phyloP scores from a whole-genome alignment of 2,888 invertebrate genomes.

The Calameuta pallipes region DNA sequence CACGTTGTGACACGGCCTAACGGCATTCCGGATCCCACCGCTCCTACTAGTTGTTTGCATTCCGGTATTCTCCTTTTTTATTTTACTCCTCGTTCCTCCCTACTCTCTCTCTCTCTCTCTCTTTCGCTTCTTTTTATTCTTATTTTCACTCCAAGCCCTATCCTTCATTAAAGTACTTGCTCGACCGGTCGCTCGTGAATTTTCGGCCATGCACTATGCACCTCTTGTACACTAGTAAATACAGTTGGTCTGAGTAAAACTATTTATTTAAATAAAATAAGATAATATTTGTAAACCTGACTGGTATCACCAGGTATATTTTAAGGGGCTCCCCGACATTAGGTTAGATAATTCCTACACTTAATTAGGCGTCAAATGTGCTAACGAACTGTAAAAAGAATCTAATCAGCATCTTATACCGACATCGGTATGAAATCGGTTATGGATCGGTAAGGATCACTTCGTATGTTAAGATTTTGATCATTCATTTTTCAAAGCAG shows the following conservation, averaged over 20 bases:
- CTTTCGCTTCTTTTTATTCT: slow-evolving; percentile 13
- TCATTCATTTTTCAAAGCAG: not conserved
- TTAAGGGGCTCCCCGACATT: not conserved
- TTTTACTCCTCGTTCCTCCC: not conserved
- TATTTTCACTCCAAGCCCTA: not conserved
- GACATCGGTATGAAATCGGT: not conserved
- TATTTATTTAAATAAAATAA: not conserved
- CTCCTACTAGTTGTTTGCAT: slow-evolving; percentile 35
- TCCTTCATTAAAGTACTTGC: not conserved
- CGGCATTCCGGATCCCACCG: slow-evolving; percentile 47
- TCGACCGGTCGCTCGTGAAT: not conserved
- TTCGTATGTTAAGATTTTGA: not conserved
- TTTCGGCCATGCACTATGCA: not conserved
- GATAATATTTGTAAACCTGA: not conserved
- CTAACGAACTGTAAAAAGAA: not conserved
- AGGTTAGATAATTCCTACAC: not conserved
- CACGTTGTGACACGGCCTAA: slow-evolving; percentile 43
- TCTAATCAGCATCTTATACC: not conserved
- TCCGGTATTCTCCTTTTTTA: slow-evolving; percentile 32
- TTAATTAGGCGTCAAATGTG: not conserved
- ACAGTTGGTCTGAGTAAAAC: not conserved
- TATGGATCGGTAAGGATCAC: not conserved
- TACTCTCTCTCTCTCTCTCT: not conserved
- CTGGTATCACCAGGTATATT: not conserved
- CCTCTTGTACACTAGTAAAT: not conserved